Conservation (phyloP, 2,888 invertebrate species). For the Brachyopa scutellaris region DNA sequence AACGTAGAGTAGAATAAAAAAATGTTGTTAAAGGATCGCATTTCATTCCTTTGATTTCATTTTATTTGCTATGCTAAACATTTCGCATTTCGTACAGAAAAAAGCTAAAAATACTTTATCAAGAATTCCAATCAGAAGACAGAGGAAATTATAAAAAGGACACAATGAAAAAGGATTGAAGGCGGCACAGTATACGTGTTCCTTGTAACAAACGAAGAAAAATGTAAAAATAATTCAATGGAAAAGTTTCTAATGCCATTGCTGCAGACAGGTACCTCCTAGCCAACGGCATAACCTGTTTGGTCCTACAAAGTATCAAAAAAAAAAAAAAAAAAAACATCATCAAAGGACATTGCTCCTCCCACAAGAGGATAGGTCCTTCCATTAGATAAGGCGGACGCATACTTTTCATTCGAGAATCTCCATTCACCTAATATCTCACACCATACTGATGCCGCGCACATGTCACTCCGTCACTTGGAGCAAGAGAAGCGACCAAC, state of each 20-base stretch:
- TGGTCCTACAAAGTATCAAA: conserved; percentile 46
- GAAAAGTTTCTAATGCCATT: conserved; percentile 43
- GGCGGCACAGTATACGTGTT: conserved; percentile 12
- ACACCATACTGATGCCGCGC: conserved; percentile 58
- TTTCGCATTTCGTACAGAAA: background rate
- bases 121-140: conserved; percentile 61
- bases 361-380: conserved; percentile 72
- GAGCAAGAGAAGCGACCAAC: conserved; percentile 61
- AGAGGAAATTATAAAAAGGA: conserved; percentile 42
- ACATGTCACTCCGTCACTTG: conserved; percentile 68
- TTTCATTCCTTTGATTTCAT: conserved; percentile 17
- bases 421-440: conserved; percentile 66
- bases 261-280: conserved; percentile 49
- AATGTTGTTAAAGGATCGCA: background rate
- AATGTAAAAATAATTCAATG: conserved; percentile 15
- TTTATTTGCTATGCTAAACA: conserved; percentile 24
- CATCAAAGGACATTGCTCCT: conserved; percentile 70
- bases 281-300: conserved; percentile 33
- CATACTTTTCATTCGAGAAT: conserved; percentile 70
- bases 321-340: conserved; percentile 52
- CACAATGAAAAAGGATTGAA: conserved; percentile 39
- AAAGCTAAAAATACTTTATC: conserved; percentile 54
- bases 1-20: background rate
- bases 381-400: conserved; percentile 67
- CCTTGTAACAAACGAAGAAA: conserved; percentile 4